These are phyloP conservation scores for Sebastes trivittatus DNA, from an alignment of 2,797 vertebrate species.

Conservation along the genomic window DNA sequence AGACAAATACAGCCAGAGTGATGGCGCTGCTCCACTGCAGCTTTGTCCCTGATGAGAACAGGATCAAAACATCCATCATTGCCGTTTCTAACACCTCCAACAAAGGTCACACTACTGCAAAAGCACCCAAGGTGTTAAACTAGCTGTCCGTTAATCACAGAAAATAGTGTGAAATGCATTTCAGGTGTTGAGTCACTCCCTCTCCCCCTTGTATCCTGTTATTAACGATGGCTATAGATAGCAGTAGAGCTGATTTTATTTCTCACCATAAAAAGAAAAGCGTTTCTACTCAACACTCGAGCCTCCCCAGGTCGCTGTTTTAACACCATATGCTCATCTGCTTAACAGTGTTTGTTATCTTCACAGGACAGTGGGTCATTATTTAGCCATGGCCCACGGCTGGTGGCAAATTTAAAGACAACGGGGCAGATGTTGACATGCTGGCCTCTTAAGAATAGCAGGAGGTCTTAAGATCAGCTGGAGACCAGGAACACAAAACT, in stretches of 20 bases:
- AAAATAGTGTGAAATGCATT: background rate
- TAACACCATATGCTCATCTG: background rate
- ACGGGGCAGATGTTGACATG: conserved; percentile 18
- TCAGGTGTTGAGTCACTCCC: background rate
- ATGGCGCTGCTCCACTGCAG: conserved; percentile 90
- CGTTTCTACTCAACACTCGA: background rate
- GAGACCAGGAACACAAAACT: background rate
- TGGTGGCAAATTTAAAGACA: conserved; percentile 8
- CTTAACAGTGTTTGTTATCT: background rate
- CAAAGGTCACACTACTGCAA: background rate
- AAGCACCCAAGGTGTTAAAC: background rate
- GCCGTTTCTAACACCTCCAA: background rate
- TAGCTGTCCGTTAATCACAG: background rate
- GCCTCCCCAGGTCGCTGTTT: background rate
- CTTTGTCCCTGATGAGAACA: conserved; percentile 82
- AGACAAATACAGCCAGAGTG: conserved; percentile 85
- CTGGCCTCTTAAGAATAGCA: conserved; percentile 25
- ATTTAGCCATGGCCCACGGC: background rate
- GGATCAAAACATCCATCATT: background rate
- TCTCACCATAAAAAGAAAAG: background rate
- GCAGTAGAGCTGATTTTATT: background rate
- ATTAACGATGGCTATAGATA: background rate
- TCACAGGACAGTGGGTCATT: background rate
- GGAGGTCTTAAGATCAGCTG: background rate
- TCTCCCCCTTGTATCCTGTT: background rate